Percentiles rank a stretch among this genome's conserved stretches.
These are phyloP conservation scores for Schmidtea mediterranea DNA, from an alignment of 1,140 invertebrate species.

Conservation along the genomic window DNA sequence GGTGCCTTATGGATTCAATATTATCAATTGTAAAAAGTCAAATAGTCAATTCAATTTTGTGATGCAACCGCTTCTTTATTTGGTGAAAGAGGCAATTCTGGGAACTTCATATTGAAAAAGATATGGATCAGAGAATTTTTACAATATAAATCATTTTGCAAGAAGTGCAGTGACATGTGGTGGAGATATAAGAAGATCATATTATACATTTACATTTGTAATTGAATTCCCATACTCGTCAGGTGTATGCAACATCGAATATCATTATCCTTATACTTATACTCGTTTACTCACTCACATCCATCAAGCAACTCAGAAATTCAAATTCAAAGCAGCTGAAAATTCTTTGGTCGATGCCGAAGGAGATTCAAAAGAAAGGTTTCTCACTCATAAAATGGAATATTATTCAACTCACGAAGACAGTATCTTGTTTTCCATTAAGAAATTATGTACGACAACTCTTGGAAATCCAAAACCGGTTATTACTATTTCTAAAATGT, in stretches of 20 bases:
- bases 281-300: slow-evolving; percentile 40
- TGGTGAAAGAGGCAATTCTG: slow-evolving; percentile 39
- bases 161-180: slow-evolving; percentile 7
- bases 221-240: slow-evolving; percentile 60
- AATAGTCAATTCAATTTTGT: slow-evolving; percentile 68
- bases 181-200: slow-evolving; percentile 29
- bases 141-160: slow-evolving; percentile 35
- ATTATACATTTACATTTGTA: slow-evolving; percentile 71
- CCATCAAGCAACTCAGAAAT: neutral
- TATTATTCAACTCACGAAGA: neutral
- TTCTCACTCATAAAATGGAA: neutral
- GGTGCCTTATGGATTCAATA: slow-evolving; percentile 52
- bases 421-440: slow-evolving; percentile 32
- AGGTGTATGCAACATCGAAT: slow-evolving; percentile 71
- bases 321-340: neutral
- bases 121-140: slow-evolving; percentile 47
- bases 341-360: no score
- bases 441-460: slow-evolving; percentile 46
- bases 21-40: slow-evolving; percentile 61
- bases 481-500: slow-evolving; percentile 41
- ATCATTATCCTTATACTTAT: slow-evolving; percentile 87
- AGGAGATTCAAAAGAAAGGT: no score
- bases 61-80: slow-evolving; percentile 69
- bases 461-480: slow-evolving; percentile 56
- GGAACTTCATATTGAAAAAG: slow-evolving; percentile 43